Percentiles rank a stretch among this genome's conserved stretches.
phyloP scores from a whole-genome alignment of 1,140 invertebrate species.

The Cyclargus thomasi region DNA sequence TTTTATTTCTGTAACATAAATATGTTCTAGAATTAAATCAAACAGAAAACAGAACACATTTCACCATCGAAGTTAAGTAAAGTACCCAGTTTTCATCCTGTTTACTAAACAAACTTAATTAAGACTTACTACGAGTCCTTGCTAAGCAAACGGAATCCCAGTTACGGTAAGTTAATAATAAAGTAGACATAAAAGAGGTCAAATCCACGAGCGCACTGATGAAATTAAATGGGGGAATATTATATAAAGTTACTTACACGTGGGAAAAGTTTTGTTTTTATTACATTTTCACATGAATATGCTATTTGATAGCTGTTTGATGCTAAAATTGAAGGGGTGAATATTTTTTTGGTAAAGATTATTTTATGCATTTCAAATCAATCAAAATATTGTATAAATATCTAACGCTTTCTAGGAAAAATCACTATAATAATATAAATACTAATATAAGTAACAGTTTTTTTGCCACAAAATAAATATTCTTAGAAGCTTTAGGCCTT shows the following conservation, averaged over 20 bases:
- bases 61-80: background rate
- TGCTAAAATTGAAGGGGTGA: too few relatives aligned
- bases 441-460: too few relatives aligned
- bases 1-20: too few relatives aligned
- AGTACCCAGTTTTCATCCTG: background rate
- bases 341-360: too few relatives aligned
- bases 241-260: conserved; percentile 17
- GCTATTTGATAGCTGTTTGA: conserved; percentile 9
- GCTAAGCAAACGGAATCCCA: conserved; percentile 23
- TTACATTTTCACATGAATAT: conserved; percentile 25
- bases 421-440: too few relatives aligned
- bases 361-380: too few relatives aligned
- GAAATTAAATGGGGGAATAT: conserved; percentile 13
- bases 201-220: conserved; percentile 25
- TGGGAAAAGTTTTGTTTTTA: conserved; percentile 30
- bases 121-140: background rate
- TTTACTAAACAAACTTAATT: background rate
- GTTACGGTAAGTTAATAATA: conserved; percentile 23
- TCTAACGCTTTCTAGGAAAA: too few relatives aligned
- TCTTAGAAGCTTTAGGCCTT: too few relatives aligned
- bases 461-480: too few relatives aligned
- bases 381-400: too few relatives aligned
- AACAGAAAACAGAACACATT: background rate
- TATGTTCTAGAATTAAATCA: too few relatives aligned
- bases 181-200: conserved; percentile 23